Evolutionary conservation across 92 coral and sea anemone species (phyloP).

Genomic region (Bergia puertoricense): DNA sequence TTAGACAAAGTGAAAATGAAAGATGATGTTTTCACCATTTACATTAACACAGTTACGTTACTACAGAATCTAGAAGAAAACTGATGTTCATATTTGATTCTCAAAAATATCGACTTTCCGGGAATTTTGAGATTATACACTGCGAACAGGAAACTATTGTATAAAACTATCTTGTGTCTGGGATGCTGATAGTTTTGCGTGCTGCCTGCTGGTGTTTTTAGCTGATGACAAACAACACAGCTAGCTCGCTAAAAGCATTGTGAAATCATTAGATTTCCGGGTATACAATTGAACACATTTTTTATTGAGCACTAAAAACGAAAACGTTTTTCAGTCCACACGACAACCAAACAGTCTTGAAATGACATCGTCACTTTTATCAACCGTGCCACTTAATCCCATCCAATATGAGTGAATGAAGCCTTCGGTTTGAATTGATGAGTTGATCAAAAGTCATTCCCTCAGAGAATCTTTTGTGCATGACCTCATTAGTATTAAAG

Average conservation of each 20-base stretch:
- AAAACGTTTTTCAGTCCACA: neutral
- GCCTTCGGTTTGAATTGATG: neutral
- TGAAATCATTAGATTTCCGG: constrained; percentile 26
- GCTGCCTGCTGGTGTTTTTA: neutral
- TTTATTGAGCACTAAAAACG: neutral
- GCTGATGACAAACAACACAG: neutral
- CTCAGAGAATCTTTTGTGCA: neutral
- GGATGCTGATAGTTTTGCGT: neutral
- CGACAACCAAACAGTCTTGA: neutral
- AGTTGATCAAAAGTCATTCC: constrained; percentile 13
- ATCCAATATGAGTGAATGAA: neutral
- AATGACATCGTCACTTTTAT: neutral
- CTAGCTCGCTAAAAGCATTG: constrained; percentile 9
- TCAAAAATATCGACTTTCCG: neutral
- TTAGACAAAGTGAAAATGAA: neutral
- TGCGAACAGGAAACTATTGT: neutral
- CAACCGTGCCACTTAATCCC: neutral
- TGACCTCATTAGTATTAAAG: neutral
- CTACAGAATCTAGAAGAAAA: neutral
- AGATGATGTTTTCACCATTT: too few relatives aligned
- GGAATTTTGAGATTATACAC: neutral
- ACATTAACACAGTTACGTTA: neutral
- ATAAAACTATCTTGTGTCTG: neutral
- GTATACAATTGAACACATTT: neutral
- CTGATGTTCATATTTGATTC: neutral